phyloP scores from a whole-genome alignment of 1,140 invertebrate genomes.

The Rhyacophila brunnea region DNA sequence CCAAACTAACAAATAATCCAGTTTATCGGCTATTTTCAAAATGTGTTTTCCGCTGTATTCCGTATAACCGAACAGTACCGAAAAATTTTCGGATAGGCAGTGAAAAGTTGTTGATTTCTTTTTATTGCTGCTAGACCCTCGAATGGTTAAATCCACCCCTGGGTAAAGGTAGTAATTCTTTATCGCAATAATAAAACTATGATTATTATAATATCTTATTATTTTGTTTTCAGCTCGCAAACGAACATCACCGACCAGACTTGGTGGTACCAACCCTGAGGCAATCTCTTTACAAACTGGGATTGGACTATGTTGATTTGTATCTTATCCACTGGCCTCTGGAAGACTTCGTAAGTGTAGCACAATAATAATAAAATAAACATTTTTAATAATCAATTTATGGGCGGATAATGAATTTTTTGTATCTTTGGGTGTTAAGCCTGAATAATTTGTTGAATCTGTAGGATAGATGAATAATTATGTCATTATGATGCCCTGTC shows the following conservation, averaged over 20 bases:
- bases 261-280: slow-evolving; percentile 57
- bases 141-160: neutral
- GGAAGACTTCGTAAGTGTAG: slow-evolving; percentile 63
- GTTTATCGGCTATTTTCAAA: too few relatives aligned
- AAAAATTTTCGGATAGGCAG: neutral
- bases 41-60: too few relatives aligned
- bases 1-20: too few relatives aligned
- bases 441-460: too few relatives aligned
- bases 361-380: too few relatives aligned
- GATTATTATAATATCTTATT: neutral
- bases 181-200: too few relatives aligned
- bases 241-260: slow-evolving; percentile 66
- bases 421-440: too few relatives aligned
- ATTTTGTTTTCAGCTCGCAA: slow-evolving; percentile 65
- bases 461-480: too few relatives aligned
- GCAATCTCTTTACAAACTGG: slow-evolving; percentile 61
- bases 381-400: too few relatives aligned
- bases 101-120: neutral
- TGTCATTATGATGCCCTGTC: too few relatives aligned
- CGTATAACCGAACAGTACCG: too few relatives aligned
- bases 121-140: neutral
- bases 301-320: slow-evolving; percentile 78
- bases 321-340: slow-evolving; percentile 89
- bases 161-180: neutral
- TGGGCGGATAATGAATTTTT: too few relatives aligned